Conservation (phyloP, 2,888 invertebrate species). For the Cephalotes varians region DNA sequence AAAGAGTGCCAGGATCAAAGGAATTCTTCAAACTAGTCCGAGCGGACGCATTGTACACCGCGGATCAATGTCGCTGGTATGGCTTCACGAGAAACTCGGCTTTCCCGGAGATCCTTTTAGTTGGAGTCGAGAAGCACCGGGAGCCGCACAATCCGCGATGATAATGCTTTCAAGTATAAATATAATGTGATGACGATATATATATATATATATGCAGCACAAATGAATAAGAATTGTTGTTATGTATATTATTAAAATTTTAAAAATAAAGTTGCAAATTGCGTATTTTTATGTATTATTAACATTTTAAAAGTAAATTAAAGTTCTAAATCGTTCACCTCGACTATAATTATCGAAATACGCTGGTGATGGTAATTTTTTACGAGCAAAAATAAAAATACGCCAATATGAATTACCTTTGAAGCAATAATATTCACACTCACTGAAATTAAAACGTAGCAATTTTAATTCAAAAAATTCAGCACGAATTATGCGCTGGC, state of each 20-base stretch:
- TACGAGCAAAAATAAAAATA: background rate
- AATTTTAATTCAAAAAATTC: background rate
- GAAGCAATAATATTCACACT: background rate
- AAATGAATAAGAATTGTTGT: background rate
- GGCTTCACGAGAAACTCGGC: slow-evolving; percentile 36
- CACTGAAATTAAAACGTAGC: background rate
- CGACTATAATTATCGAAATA: background rate
- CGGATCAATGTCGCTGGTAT: slow-evolving; percentile 42
- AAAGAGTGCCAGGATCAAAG: slow-evolving; percentile 40
- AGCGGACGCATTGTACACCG: slow-evolving; percentile 42
- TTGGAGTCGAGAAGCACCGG: background rate
- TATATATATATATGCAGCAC: background rate
- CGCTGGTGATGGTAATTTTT: background rate
- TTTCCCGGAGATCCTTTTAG: slow-evolving; percentile 27
- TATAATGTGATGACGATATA: background rate
- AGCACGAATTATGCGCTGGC: background rate
- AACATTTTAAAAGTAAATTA: background rate
- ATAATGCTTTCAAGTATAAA: slow-evolving; percentile 16
- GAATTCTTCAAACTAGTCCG: slow-evolving; percentile 44
- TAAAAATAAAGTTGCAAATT: background rate
- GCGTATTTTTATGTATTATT: background rate
- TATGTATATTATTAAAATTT: background rate
- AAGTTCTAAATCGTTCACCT: background rate
- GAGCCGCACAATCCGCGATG: slow-evolving; percentile 4
- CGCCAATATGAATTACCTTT: background rate